These are phyloP conservation scores for Periophthalmodon schlosseri DNA, from an alignment of 2,113 vertebrate genomes.

Conservation along the genomic window DNA sequence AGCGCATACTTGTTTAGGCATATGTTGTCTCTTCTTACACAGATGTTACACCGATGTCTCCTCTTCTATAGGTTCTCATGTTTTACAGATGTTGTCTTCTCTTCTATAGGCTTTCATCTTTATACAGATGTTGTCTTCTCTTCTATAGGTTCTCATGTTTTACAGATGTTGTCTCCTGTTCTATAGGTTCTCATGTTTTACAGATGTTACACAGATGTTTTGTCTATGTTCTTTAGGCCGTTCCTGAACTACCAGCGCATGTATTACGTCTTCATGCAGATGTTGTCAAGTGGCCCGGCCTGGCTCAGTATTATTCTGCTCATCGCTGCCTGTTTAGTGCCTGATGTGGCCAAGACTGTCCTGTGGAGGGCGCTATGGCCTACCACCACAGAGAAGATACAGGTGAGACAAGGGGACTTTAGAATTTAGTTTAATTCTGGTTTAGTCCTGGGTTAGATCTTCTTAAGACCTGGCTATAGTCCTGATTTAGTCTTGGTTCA, in stretches of 20 bases:
- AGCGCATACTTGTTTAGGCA: too few species aligned
- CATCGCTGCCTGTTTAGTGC: conserved; percentile 89
- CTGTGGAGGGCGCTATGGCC: conserved; percentile 91
- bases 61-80: too few species aligned
- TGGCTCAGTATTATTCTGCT: conserved; percentile 95
- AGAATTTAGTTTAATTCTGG: too few species aligned
- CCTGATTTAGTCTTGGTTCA: background rate
- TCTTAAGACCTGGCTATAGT: background rate
- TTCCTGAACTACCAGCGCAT: conserved; percentile 99
- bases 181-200: too few species aligned
- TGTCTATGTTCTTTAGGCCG: conserved; percentile 84
- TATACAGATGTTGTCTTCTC: too few species aligned
- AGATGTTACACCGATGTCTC: too few species aligned
- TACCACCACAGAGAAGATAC: conserved; percentile 89
- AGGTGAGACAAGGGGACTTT: conserved; percentile 76
- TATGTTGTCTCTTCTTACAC: too few species aligned
- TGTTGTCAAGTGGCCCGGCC: conserved; percentile 93
- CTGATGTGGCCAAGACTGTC: conserved; percentile 93
- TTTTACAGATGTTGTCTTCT: too few species aligned
- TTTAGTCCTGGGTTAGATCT: background rate
- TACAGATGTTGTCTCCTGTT: too few species aligned
- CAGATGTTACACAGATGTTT: background rate
- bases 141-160: too few species aligned
- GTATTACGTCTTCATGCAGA: conserved; percentile 98
- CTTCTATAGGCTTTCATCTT: too few species aligned